Evolutionary conservation across 2,888 invertebrate genomes (phyloP).

Genomic region (Alloplasta piceator): DNA sequence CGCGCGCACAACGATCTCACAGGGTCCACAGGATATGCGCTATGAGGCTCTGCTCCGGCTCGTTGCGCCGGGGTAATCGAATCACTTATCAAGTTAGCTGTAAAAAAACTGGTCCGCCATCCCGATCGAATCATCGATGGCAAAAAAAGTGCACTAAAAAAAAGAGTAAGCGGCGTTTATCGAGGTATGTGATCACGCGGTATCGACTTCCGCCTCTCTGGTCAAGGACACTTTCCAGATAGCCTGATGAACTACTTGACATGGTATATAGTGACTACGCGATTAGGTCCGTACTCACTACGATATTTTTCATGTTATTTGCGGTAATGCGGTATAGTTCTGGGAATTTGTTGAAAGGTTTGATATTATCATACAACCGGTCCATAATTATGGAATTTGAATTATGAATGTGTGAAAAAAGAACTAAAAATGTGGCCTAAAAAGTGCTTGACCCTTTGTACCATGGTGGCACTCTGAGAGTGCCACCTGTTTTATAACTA

Average conservation of each 20-base stretch:
- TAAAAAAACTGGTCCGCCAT: constrained; percentile 42
- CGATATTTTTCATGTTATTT: too few species aligned
- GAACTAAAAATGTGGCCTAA: too few species aligned
- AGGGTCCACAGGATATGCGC: constrained; percentile 35
- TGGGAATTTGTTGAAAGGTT: too few species aligned
- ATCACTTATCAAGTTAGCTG: constrained; percentile 52
- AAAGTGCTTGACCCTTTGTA: too few species aligned
- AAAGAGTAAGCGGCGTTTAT: background rate
- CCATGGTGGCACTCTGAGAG: too few species aligned
- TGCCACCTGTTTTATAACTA: too few species aligned
- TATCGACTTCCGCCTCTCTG: constrained; percentile 30
- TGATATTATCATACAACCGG: too few species aligned
- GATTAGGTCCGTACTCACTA: too few species aligned
- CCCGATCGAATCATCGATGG: constrained; percentile 38
- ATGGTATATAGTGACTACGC: background rate
- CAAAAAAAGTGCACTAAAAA: constrained; percentile 11
- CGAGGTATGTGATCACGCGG: constrained; percentile 40
- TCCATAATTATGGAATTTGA: too few species aligned
- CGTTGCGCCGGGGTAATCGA: constrained; percentile 46
- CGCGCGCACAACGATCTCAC: constrained; percentile 23
- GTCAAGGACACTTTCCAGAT: constrained; percentile 16
- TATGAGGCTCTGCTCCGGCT: constrained; percentile 17
- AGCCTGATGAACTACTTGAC: background rate
- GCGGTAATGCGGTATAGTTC: too few species aligned
- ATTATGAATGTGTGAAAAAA: too few species aligned